Evolutionary conservation across 2,797 vertebrate species (phyloP), one percentile per base, ranked within the genome.

Genomic region (Trachurus trachurus): DNA sequence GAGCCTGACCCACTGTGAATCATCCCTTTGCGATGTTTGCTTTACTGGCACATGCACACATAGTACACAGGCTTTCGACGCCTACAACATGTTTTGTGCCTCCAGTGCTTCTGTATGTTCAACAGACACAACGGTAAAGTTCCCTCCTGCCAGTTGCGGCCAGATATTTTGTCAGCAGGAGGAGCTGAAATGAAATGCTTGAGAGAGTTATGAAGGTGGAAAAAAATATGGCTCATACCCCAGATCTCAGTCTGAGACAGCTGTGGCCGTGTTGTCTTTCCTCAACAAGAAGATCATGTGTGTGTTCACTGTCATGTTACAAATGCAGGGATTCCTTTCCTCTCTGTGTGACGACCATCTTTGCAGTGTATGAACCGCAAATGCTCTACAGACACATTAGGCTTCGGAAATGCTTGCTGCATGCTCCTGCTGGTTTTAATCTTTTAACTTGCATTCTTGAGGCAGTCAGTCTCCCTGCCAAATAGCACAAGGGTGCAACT

Each of bases 361-460:
- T 57, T 60, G 22, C 19, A 49, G 34, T 6, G 16, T 16, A 22
- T 45, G 22, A 54, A 44, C 21, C 47, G 49, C 49, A 45, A 58
- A 68, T 17, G 22, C 37, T 42, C 21, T 31, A 0, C 71, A 57
- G 58, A 60, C 58, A 67, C 17, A 40, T 40, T 19, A 57, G 57
- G 37, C 31, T 50, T 13, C 44, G 72, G 72, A 81, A 67, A 68
- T 37, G 22, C 63, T 74, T 57, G 57, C 64, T 79, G 59, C 65
- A 61, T 6, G 19, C 78, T 74, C 37, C 61, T 21, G 26, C 80
- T 85, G 76, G 37, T 69, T 83, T 80, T 71, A 78, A 80, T 83
- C 61, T 88, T 82, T 80, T 70, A 85, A 67, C 77, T 74, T 21
- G 47, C 85, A 91, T 92, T 91, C 86, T 78, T 89, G 69, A 73